Evolutionary conservation across 1,140 invertebrate genomes (phyloP).

Genomic region (Theocolax elegans): DNA sequence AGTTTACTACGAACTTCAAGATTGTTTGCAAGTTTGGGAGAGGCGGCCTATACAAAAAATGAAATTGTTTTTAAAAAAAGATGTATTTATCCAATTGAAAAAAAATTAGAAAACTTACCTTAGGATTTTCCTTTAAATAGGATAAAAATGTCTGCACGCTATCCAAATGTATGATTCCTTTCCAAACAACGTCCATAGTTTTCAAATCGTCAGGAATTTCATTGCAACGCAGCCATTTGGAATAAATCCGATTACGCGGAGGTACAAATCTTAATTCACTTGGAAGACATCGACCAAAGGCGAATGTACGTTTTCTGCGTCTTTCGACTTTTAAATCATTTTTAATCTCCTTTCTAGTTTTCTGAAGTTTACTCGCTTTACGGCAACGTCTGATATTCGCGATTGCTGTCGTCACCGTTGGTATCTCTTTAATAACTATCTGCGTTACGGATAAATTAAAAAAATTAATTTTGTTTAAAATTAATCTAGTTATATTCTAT

Average conservation of each 20-base stretch:
- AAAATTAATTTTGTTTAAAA: conserved; percentile 15
- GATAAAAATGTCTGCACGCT: conserved; percentile 56
- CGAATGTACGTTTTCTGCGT: conserved; percentile 56
- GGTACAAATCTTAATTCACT: conserved; percentile 66
- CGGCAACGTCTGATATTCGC: conserved; percentile 52
- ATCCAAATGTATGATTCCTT: conserved; percentile 67
- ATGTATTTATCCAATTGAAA: too few relatives aligned
- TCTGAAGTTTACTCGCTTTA: conserved; percentile 59
- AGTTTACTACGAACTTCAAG: too few relatives aligned
- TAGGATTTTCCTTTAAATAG: conserved; percentile 50
- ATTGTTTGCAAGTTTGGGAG: too few relatives aligned
- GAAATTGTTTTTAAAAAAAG: too few relatives aligned
- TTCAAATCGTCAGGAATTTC: conserved; percentile 68
- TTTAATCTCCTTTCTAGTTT: conserved; percentile 63
- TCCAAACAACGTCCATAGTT: conserved; percentile 71
- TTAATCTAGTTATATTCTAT: too few relatives aligned
- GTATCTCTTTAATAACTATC: conserved; percentile 53
- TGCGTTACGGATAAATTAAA: conserved; percentile 40
- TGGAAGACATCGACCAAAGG: conserved; percentile 68
- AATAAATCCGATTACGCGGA: conserved; percentile 63
- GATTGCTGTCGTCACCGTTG: conserved; percentile 51
- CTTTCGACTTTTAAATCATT: conserved; percentile 66
- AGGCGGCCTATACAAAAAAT: too few relatives aligned
- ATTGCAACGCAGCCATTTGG: conserved; percentile 66
- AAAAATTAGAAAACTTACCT: too few relatives aligned